Base-by-base conservation (phyloP, 1,140 invertebrate species). In the Drosophila ogumai region DNA sequence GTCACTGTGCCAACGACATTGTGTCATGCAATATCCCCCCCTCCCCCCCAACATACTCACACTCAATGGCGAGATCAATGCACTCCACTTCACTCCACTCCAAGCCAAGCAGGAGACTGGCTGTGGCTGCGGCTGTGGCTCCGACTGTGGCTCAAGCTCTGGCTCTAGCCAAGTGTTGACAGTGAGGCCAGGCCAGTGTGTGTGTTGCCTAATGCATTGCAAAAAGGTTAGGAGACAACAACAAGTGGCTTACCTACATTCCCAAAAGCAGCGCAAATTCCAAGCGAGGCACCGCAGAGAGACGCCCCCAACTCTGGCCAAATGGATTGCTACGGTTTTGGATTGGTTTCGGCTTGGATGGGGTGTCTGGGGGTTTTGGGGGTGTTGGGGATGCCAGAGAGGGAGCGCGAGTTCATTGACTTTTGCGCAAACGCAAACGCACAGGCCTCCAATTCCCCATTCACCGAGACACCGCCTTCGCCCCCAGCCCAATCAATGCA, bases 241-340 rank as follows among this genome's bases (percentile, higher is more conserved):
- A 84, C 81, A 78, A 88, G 84, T 88, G 80, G 84, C 85, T 88
- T 88, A 84, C 84, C 84, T 88, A 88, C 84, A 88, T 88, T 88
- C 84, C 84, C 84, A 57, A 61, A 63, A 72, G 72, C 58, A 57
- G 81, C 84, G 81, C 77, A 63, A 85, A 85, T 85, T 84, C 81
- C 81, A 84, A 13, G 13, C 12, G 19, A 31, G 59, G 76, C 61
- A 57, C 73, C 69, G 47, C 46, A 9, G 10, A 38, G 5, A 55
- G 52, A 38, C 52, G 52, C 52, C 52, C 52, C 50, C 50, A 54
- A 54, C 50, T 54, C 49, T 52, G 47, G 3, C 46, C 41, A 17
- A 17, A 44, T 3, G 43, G 43, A 44, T 6, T 49, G 25, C 49
- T 47, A 47, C 12, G 44, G 3, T 47, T 47, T 13, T 13, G 32